These are phyloP conservation scores for Ceyx melanurus DNA, from an alignment of 2,113 vertebrate species.

Conservation along the genomic window DNA sequence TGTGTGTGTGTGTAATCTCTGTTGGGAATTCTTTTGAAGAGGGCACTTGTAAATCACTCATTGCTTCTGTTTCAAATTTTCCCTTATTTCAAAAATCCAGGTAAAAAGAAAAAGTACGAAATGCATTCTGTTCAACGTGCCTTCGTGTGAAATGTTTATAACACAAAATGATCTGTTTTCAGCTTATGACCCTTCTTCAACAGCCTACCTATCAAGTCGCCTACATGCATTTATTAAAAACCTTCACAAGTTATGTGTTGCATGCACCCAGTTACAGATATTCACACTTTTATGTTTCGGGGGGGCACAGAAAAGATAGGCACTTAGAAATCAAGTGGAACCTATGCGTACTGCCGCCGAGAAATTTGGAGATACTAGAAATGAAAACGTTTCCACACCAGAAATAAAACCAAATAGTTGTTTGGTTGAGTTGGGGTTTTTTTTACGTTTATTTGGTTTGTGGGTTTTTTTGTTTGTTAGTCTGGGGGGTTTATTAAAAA, in stretches of 20 bases:
- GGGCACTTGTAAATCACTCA: conserved; percentile 70
- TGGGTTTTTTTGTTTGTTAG: too few species aligned
- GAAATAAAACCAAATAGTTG: neutral
- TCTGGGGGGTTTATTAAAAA: too few species aligned
- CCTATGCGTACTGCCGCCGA: neutral
- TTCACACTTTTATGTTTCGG: neutral
- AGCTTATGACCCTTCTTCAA: neutral
- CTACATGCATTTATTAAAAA: neutral
- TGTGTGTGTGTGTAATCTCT: conserved; percentile 8
- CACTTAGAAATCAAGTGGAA: neutral
- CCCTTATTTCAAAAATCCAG: conserved; percentile 52
- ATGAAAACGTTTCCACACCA: neutral
- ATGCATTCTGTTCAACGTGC: neutral
- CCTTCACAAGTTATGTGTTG: neutral
- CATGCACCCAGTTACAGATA: neutral
- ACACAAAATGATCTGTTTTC: neutral
- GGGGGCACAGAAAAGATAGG: neutral
- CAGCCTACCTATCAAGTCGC: neutral
- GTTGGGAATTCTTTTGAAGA: conserved; percentile 69
- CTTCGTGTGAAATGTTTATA: neutral
- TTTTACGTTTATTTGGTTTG: too few species aligned
- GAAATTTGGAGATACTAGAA: neutral
- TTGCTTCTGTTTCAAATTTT: conserved; percentile 11
- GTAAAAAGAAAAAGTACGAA: neutral
- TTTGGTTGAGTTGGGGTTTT: too few species aligned